phyloP scores from a whole-genome alignment of 2,113 vertebrate genomes.

The Forbesichthys papilliferus region DNA sequence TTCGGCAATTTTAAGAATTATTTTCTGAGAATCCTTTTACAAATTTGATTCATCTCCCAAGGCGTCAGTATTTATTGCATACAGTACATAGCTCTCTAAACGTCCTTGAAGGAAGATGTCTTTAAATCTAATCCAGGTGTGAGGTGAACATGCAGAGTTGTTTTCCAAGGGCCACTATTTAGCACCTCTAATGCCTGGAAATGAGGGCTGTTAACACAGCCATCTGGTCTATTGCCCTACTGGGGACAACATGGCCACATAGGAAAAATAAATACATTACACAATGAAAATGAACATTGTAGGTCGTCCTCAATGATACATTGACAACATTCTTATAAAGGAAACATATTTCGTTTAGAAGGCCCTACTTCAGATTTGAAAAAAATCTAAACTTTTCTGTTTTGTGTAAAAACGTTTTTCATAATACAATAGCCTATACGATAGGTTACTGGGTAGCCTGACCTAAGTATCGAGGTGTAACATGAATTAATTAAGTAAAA shows the following conservation, averaged over 20 bases:
- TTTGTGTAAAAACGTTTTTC: no score
- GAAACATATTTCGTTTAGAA: no score
- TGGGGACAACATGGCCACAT: neutral
- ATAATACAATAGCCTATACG: no score
- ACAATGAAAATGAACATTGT: no score
- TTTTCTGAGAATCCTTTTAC: neutral
- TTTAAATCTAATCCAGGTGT: constrained; percentile 2
- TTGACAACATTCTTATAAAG: no score
- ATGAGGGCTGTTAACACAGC: constrained; percentile 19
- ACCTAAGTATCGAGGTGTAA: no score
- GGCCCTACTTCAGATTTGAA: no score
- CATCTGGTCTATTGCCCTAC: constrained; percentile 16
- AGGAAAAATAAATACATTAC: neutral
- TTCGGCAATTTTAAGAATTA: neutral
- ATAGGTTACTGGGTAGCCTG: no score
- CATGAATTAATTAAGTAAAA: no score
- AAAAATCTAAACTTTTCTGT: no score
- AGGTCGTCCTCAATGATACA: no score
- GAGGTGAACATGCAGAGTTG: neutral
- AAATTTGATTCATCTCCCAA: neutral
- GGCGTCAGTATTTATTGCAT: neutral
- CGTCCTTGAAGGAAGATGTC: neutral
- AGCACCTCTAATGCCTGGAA: constrained; percentile 31
- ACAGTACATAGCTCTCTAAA: neutral
- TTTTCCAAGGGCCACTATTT: constrained; percentile 11